Evolutionary conservation across 2,113 vertebrate species (phyloP).

Genomic region (Muntiacus reevesi): DNA sequence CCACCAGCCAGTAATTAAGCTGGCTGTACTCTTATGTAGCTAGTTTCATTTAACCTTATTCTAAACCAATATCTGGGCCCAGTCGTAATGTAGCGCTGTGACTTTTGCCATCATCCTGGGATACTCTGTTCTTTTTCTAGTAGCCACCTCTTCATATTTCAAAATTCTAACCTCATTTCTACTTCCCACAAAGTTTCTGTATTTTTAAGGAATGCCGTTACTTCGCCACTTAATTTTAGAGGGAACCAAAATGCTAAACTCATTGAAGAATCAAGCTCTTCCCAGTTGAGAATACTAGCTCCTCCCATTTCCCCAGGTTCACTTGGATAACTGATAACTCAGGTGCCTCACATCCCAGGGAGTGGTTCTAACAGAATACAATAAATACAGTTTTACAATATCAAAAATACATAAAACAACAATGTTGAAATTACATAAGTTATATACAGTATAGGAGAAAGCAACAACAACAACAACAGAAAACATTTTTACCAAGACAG

Average conservation of each 20-base stretch:
- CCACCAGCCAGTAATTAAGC: not conserved
- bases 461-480: constrained; percentile 27
- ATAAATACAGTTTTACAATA: constrained; percentile 60
- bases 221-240: constrained; percentile 28
- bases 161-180: not conserved
- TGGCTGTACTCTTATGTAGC: not conserved
- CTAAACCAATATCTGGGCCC: not conserved
- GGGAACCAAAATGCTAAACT: constrained; percentile 31
- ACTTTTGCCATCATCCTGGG: not conserved
- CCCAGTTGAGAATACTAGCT: not conserved
- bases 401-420: constrained; percentile 56
- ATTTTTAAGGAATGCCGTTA: not conserved
- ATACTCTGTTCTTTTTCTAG: not conserved
- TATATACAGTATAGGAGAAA: constrained; percentile 34
- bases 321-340: constrained; percentile 28
- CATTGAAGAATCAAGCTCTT: constrained; percentile 11
- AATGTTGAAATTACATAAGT: constrained; percentile 54
- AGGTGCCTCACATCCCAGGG: constrained; percentile 41
- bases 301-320: not conserved
- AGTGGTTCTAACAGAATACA: constrained; percentile 47
- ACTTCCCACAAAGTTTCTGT: not conserved
- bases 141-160: not conserved
- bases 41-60: constrained; percentile 8
- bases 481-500: constrained; percentile 54
- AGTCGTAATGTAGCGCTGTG: not conserved